Conservation (phyloP, 2,888 invertebrate species). For the Corbicula japonica region DNA sequence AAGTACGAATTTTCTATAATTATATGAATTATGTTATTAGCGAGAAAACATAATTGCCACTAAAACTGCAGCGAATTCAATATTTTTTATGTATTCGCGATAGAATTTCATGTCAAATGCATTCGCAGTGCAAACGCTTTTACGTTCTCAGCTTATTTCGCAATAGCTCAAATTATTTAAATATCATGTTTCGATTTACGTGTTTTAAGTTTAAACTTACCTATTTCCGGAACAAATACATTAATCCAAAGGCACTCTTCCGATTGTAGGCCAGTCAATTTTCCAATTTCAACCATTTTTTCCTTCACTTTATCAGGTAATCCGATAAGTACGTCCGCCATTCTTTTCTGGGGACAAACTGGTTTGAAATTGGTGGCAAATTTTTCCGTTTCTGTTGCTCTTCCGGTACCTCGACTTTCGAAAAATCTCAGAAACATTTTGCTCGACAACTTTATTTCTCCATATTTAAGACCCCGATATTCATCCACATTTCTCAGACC, state of each 20-base stretch:
- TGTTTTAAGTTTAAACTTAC: constrained; percentile 26
- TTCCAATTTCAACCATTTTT: constrained; percentile 2
- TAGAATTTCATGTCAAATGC: too few species aligned
- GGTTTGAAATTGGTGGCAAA: constrained; percentile 47
- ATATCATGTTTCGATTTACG: not conserved
- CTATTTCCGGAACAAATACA: constrained; percentile 23
- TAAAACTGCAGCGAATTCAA: too few species aligned
- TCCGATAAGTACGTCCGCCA: not conserved
- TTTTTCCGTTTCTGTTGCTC: constrained; percentile 9
- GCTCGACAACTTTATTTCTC: constrained; percentile 2
- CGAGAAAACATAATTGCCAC: too few species aligned
- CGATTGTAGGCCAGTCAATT: constrained; percentile 18
- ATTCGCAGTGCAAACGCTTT: too few species aligned
- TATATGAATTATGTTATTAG: too few species aligned
- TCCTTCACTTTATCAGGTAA: constrained; percentile 11
- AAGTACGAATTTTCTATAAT: too few species aligned
- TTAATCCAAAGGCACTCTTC: constrained; percentile 42
- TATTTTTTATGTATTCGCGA: too few species aligned
- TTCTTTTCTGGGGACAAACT: constrained; percentile 48
- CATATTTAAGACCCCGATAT: constrained; percentile 37
- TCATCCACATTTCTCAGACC: constrained; percentile 26
- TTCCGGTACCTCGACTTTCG: constrained; percentile 3
- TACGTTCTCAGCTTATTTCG: too few species aligned
- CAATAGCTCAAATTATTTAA: not conserved
- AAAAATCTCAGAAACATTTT: constrained; percentile 24